A percentile compares a stretch with the other conserved stretches of the same genome.
Evolutionary conservation across 2,797 vertebrate species (phyloP).

Genomic region (Carapus acus): DNA sequence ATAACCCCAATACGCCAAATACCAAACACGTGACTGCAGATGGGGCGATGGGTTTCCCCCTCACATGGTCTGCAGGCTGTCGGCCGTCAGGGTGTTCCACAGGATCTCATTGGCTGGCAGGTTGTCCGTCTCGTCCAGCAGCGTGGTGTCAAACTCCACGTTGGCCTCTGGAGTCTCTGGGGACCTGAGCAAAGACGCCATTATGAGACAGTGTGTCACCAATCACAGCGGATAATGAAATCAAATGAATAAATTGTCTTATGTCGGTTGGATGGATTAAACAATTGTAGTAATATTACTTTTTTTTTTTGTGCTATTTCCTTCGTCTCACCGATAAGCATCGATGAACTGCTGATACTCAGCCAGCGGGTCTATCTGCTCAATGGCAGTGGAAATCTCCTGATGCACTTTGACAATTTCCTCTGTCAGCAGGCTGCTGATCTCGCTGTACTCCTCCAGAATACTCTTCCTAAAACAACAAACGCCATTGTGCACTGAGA

Average conservation of each 20-base stretch:
- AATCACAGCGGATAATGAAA: not conserved
- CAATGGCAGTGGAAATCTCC: slow-evolving; percentile 85
- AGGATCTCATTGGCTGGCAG: slow-evolving; percentile 92
- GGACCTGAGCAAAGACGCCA: slow-evolving; percentile 66
- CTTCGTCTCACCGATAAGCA: slow-evolving; percentile 82
- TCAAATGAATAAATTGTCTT: too few relatives aligned
- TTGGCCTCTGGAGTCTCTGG: slow-evolving; percentile 78
- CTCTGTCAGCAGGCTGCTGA: slow-evolving; percentile 90
- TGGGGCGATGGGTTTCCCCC: slow-evolving; percentile 39
- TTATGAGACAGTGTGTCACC: not conserved
- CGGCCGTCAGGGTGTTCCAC: slow-evolving; percentile 96
- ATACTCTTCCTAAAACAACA: slow-evolving; percentile 79
- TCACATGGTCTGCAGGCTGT: slow-evolving; percentile 89
- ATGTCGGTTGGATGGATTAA: too few relatives aligned
- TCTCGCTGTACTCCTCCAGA: slow-evolving; percentile 93
- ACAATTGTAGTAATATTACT: not conserved
- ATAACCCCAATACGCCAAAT: too few relatives aligned
- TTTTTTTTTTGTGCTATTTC: too few relatives aligned
- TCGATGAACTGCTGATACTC: slow-evolving; percentile 94
- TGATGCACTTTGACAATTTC: slow-evolving; percentile 92
- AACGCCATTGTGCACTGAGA: too few relatives aligned
- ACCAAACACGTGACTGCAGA: too few relatives aligned
- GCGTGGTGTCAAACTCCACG: slow-evolving; percentile 85
- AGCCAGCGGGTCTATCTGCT: slow-evolving; percentile 86
- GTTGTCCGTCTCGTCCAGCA: slow-evolving; percentile 90